phyloP scores from a whole-genome alignment of 2,888 invertebrate genomes.

The Eilema depressum region DNA sequence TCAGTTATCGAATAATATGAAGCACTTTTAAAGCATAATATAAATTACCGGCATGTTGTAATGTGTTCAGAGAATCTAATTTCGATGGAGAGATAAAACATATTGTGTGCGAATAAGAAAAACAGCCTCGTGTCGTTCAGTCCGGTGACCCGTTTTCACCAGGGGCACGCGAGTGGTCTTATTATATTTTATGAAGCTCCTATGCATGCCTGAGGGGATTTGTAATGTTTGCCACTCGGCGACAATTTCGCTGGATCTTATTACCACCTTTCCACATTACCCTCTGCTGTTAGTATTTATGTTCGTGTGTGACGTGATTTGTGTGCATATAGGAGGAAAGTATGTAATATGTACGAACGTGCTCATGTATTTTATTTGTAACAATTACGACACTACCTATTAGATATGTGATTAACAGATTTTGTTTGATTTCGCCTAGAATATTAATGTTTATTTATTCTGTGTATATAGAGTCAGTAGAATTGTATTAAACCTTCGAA shows the following conservation, averaged over 20 bases:
- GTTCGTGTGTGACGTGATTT: conserved; percentile 48
- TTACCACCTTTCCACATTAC: conserved; percentile 69
- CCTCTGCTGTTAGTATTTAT: conserved; percentile 65
- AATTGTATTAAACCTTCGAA: too few species aligned
- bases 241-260: conserved; percentile 72
- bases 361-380: conserved; percentile 32
- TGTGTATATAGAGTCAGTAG: too few species aligned
- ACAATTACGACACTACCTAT: background rate
- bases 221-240: conserved; percentile 71
- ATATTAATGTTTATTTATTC: too few species aligned
- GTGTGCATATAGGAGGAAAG: conserved; percentile 34
- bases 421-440: background rate
- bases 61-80: conserved; percentile 29
- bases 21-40: background rate
- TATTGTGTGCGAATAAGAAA: conserved; percentile 27
- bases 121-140: conserved; percentile 39
- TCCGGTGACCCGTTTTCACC: conserved; percentile 69
- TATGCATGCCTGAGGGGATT: conserved; percentile 71
- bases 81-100: background rate
- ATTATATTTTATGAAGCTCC: conserved; percentile 83
- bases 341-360: conserved; percentile 36
- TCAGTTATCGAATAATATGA: conserved; percentile 28
- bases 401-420: background rate
- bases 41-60: background rate
- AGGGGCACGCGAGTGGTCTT: conserved; percentile 70